These are phyloP conservation scores for Chrosomus eos DNA, from an alignment of 2,797 vertebrate genomes.

Conservation along the genomic window DNA sequence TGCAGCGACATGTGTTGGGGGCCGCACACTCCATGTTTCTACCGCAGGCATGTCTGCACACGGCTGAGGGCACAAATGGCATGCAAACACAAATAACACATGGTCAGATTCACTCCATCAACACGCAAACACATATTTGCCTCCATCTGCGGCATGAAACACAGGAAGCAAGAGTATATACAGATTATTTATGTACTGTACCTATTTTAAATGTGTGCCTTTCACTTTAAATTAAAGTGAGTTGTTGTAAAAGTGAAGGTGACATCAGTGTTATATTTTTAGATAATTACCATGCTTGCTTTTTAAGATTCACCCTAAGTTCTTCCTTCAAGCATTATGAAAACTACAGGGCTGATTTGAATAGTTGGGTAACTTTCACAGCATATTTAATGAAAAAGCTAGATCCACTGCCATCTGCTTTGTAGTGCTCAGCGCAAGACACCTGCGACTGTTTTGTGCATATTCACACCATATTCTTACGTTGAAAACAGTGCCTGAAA, in stretches of 20 bases:
- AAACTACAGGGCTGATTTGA: constrained; percentile 4
- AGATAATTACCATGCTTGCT: constrained; percentile 11
- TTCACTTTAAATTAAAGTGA: not conserved
- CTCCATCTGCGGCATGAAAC: not conserved
- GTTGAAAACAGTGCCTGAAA: constrained; percentile 3
- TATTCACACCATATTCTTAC: not conserved
- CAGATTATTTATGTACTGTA: not conserved
- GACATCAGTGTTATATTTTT: constrained; percentile 4
- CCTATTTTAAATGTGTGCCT: not conserved
- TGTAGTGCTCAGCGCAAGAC: not conserved
- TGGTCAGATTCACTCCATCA: constrained; percentile 7
- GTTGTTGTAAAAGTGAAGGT: not conserved
- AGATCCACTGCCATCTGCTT: not conserved
- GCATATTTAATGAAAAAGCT: not conserved
- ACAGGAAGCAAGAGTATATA: not conserved
- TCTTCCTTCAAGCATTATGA: constrained; percentile 28
- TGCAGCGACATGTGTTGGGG: constrained; percentile 78
- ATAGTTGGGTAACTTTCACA: not conserved
- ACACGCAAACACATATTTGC: not conserved
- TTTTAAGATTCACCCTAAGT: constrained; percentile 8
- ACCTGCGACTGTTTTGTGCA: constrained; percentile 12
- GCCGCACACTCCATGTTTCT: constrained; percentile 78
- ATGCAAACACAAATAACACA: constrained; percentile 50
- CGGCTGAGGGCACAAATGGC: constrained; percentile 64
- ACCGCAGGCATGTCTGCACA: constrained; percentile 75